Conservation (phyloP, 2,888 invertebrate species). For the Dasypolia templi region DNA sequence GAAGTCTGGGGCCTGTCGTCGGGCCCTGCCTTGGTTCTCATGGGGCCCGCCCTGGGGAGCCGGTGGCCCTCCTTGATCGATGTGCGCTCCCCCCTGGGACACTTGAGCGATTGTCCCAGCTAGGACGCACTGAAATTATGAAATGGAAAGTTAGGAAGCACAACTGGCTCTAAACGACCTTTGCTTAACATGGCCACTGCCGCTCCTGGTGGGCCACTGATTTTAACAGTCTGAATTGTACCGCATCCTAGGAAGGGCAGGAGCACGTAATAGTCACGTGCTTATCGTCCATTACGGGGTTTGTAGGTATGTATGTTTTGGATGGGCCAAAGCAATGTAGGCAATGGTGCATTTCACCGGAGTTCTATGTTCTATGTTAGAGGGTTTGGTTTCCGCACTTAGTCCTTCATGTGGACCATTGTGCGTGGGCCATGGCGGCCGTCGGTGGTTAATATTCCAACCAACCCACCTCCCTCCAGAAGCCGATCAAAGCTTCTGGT, state of each 20-base stretch:
- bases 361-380: no score
- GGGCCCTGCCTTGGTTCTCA: conserved; percentile 48
- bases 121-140: conserved; percentile 50
- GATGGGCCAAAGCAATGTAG: no score
- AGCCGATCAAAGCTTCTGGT: no score
- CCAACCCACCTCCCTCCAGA: no score
- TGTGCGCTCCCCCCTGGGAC: conserved; percentile 48
- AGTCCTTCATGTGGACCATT: no score
- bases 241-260: background rate
- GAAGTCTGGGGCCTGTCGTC: conserved; percentile 39
- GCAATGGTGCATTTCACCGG: background rate
- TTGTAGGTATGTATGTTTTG: background rate
- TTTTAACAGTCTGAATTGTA: background rate
- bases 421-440: no score
- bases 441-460: no score
- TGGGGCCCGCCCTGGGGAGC: conserved; percentile 45
- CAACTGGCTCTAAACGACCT: background rate
- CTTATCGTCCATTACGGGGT: background rate
- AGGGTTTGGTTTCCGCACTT: no score
- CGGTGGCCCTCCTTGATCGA: conserved; percentile 36
- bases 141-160: background rate
- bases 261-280: background rate
- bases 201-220: background rate
- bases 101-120: conserved; percentile 35
- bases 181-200: no score